These are phyloP conservation scores for Babyrousa celebensis DNA, from an alignment of 2,797 vertebrate genomes.

Conservation along the genomic window DNA sequence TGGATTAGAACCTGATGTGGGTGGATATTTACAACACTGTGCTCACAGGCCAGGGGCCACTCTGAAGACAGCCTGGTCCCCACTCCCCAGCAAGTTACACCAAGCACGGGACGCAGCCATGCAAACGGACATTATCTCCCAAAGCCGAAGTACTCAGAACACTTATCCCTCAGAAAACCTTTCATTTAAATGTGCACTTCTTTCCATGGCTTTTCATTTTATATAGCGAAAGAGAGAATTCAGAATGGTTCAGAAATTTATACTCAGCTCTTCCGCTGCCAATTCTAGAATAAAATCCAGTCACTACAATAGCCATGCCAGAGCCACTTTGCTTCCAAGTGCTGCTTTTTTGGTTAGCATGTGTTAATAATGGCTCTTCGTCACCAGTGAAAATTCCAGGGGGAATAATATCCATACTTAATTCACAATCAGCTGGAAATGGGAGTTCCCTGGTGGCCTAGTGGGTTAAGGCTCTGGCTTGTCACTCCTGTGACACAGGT, in stretches of 20 bases:
- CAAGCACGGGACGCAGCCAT: background rate
- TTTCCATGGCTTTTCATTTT: conserved; percentile 30
- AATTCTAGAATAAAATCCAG: conserved; percentile 38
- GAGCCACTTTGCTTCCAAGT: background rate
- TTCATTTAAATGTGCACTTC: background rate
- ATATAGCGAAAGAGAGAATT: background rate
- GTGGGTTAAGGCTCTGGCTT: too few relatives aligned
- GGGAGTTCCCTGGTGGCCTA: too few relatives aligned
- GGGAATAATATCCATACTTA: background rate
- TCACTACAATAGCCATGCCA: background rate
- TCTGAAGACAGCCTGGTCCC: background rate
- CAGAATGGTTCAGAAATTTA: background rate
- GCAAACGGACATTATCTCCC: background rate
- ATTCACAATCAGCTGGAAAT: background rate
- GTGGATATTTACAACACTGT: background rate
- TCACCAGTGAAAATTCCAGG: background rate
- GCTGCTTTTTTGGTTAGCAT: background rate
- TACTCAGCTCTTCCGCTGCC: background rate
- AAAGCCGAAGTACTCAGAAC: background rate
- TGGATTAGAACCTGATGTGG: background rate
- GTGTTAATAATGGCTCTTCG: background rate
- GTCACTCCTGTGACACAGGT: too few relatives aligned
- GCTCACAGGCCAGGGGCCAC: too few relatives aligned
- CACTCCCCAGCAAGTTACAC: background rate
- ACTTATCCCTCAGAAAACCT: background rate